phyloP scores from a whole-genome alignment of 2,888 invertebrate genomes.

The Cordilura impudica region DNA sequence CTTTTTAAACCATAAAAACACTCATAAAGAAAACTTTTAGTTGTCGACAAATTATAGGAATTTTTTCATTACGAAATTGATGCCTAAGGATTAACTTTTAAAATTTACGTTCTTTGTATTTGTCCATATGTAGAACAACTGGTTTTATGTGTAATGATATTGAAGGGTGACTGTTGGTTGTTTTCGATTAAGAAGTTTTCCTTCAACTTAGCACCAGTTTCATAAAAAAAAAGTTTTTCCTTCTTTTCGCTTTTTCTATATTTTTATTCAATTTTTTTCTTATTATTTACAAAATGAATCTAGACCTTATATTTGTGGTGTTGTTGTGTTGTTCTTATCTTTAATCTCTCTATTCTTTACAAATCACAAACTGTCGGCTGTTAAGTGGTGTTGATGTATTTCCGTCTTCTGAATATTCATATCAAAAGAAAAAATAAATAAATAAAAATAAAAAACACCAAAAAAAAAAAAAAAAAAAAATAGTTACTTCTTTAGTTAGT shows the following conservation, averaged over 20 bases:
- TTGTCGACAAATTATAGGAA: conserved; percentile 39
- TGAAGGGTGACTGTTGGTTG: not conserved
- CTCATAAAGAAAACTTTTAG: conserved; percentile 51
- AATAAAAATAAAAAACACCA: too few species aligned
- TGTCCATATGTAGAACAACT: not conserved
- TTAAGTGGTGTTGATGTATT: conserved; percentile 26
- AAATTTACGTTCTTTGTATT: not conserved
- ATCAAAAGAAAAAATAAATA: too few species aligned
- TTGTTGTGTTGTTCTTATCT: not conserved
- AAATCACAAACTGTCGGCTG: not conserved
- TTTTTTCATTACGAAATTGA: conserved; percentile 39
- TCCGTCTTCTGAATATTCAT: too few species aligned
- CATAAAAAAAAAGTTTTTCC: conserved; percentile 1
- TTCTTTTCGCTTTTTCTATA: not conserved
- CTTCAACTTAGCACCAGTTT: conserved; percentile 41
- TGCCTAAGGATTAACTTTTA: conserved; percentile 52
- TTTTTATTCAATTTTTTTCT: not conserved
- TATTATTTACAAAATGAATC: conserved; percentile 3
- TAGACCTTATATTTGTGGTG: not conserved
- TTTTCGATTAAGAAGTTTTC: conserved; percentile 28
- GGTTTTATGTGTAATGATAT: not conserved
- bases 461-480: too few species aligned
- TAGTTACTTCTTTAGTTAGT: too few species aligned
- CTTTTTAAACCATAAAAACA: conserved; percentile 43
- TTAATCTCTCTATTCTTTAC: conserved; percentile 10